Percentiles rank a stretch among this genome's conserved stretches.
phyloP scores from a whole-genome alignment of 1,140 invertebrate genomes.

The Cyclargus thomasi region DNA sequence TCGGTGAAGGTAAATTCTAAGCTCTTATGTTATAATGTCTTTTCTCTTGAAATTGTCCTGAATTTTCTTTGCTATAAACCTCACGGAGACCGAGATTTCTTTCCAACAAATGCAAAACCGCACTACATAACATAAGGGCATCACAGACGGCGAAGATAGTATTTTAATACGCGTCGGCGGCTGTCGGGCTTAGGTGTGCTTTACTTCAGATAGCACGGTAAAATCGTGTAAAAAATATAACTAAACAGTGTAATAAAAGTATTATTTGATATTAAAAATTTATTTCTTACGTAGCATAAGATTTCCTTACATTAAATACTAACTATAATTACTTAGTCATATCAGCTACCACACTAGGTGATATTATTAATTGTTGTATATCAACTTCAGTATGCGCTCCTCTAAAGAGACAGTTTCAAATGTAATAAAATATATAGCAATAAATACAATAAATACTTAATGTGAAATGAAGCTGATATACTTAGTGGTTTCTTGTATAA shows the following conservation, averaged over 20 bases:
- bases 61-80: no score
- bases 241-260: constrained; percentile 16
- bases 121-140: no score
- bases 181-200: no score
- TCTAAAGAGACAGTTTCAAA: constrained; percentile 51
- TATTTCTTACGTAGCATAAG: constrained; percentile 71
- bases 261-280: constrained; percentile 61
- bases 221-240: no score
- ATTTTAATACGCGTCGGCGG: no score
- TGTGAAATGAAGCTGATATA: constrained; percentile 51
- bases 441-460: constrained; percentile 73
- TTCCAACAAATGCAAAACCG: no score
- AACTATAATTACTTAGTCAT: constrained; percentile 60
- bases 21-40: no score
- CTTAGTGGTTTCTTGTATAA: constrained; percentile 44
- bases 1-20: no score
- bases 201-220: no score
- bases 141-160: no score
- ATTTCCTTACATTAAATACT: constrained; percentile 63
- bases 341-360: constrained; percentile 60
- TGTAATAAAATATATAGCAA: constrained; percentile 48
- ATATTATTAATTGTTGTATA: constrained; percentile 51
- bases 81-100: no score
- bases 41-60: no score
- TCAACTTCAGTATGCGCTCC: constrained; percentile 43